Base-by-base conservation (phyloP, 2,797 vertebrate genomes). In the Psittacula echo region DNA sequence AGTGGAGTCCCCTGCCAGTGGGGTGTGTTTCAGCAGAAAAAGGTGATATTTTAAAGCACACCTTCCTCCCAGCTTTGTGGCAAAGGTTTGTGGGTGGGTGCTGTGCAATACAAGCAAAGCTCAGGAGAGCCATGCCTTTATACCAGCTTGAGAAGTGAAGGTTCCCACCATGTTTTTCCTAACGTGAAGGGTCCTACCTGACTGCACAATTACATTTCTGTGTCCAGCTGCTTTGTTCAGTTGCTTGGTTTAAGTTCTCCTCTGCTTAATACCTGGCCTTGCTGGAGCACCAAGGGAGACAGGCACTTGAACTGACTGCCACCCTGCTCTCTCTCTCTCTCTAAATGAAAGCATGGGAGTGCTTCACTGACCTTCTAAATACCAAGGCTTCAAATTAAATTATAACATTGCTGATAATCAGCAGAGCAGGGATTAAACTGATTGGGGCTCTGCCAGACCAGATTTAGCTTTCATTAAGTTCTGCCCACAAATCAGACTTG, bases 381-480 rank as follows among this genome's bases (percentile, higher is more conserved):
- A 94, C 80, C 94, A 82, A 94, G 82, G 56, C 70, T 93, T 93
- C 87, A 96, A 96, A 96, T 97, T 95, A 97, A 97, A 96, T 97
- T 96, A 96, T 93, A 96, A 94, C 91, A 39, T 75, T 90, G 91
- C 94, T 95, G 96, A 96, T 97, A 96, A 97, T 94, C 95, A 96
- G 93, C 92, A 96, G 93, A 95, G 86, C 67, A 54, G 72, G 95
- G 85, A 97, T 97, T 95, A 96, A 96, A 92, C 86, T 91, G 96
- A 95, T 92, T 95, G 94, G 95, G 90, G 85, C 91, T 53, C 79
- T 94, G 94, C 92, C 94, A 94, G 87, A 78, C 92, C 42, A 90
- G 94, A 95, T 80, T 95, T 93, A 92, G 79, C 90, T 96, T 97
- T 95, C 95, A 90, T 96, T 96, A 94, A 79, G 66, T 95, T 91